Percentiles rank a stretch among this genome's conserved stretches.
Conservation (phyloP, 1,140 invertebrate genomes). For the Onthophagus taurus region DNA sequence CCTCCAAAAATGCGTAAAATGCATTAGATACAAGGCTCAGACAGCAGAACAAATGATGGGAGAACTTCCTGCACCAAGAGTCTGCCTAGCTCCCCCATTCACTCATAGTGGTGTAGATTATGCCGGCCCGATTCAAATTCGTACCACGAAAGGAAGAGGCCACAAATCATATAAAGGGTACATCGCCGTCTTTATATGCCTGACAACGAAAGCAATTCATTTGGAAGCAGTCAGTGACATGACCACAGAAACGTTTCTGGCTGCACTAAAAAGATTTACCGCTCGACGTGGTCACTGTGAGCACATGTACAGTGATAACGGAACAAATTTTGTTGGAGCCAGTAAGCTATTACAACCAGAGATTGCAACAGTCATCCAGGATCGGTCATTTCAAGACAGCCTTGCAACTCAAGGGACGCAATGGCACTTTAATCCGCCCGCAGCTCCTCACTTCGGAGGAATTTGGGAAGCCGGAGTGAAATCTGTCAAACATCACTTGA, state of each 20-base stretch:
- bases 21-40: no score
- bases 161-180: constrained; percentile 14
- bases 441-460: constrained; percentile 25
- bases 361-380: background rate
- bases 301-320: constrained; percentile 22
- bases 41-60: no score
- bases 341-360: background rate
- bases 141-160: background rate
- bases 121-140: constrained; percentile 1
- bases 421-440: constrained; percentile 25
- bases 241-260: constrained; percentile 23
- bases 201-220: constrained; percentile 28
- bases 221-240: constrained; percentile 26
- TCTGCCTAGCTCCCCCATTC: no score
- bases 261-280: constrained; percentile 26
- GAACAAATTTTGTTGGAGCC: constrained; percentile 8
- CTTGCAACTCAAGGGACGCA: background rate
- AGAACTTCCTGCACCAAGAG: no score
- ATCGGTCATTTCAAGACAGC: background rate
- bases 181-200: constrained; percentile 28
- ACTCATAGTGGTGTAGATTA: no score
- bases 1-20: no score
- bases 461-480: constrained; percentile 29
- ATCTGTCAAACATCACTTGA: constrained; percentile 21
- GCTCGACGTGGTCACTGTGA: constrained; percentile 16